Evolutionary conservation across 2,888 invertebrate genomes (phyloP).

Genomic region (Nyleta sp.): DNA sequence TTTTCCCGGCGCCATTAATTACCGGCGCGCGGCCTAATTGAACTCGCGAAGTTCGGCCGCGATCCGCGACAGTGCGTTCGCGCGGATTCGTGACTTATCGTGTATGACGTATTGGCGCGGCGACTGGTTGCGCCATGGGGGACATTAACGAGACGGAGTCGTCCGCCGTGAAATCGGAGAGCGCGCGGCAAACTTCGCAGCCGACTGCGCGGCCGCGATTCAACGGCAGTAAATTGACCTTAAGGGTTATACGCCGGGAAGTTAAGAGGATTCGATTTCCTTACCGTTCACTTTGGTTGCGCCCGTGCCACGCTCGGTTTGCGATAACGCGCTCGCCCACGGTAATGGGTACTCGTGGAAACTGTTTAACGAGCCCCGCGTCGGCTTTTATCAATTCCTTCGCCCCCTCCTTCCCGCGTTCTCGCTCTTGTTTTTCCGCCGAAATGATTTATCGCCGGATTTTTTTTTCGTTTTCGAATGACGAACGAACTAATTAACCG

Average conservation of each 20-base stretch:
- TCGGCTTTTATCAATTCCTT: slow-evolving; percentile 30
- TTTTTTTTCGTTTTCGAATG: slow-evolving; percentile 71
- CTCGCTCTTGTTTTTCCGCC: not conserved
- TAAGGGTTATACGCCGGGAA: slow-evolving; percentile 57
- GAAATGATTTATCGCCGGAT: slow-evolving; percentile 33
- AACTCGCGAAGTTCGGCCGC: slow-evolving; percentile 15
- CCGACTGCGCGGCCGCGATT: slow-evolving; percentile 51
- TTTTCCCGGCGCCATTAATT: slow-evolving; percentile 28
- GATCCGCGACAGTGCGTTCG: too few species aligned
- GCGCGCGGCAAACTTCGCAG: slow-evolving; percentile 54
- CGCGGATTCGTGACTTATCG: slow-evolving; percentile 34
- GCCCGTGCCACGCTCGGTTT: slow-evolving; percentile 40
- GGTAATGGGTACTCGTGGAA: slow-evolving; percentile 48
- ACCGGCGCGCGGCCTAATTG: slow-evolving; percentile 11
- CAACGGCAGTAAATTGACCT: slow-evolving; percentile 65
- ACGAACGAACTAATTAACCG: slow-evolving; percentile 80
- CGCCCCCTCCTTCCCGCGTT: too few species aligned
- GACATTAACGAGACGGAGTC: slow-evolving; percentile 59
- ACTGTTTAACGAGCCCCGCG: slow-evolving; percentile 47
- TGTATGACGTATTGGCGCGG: slow-evolving; percentile 35
- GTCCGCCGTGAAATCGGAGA: slow-evolving; percentile 61
- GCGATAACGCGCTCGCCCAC: slow-evolving; percentile 53
- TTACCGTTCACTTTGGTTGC: slow-evolving; percentile 55
- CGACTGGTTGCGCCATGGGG: slow-evolving; percentile 46
- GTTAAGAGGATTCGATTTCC: slow-evolving; percentile 66